Conservation (phyloP, 2,888 invertebrate genomes). For the Myopa testacea region DNA sequence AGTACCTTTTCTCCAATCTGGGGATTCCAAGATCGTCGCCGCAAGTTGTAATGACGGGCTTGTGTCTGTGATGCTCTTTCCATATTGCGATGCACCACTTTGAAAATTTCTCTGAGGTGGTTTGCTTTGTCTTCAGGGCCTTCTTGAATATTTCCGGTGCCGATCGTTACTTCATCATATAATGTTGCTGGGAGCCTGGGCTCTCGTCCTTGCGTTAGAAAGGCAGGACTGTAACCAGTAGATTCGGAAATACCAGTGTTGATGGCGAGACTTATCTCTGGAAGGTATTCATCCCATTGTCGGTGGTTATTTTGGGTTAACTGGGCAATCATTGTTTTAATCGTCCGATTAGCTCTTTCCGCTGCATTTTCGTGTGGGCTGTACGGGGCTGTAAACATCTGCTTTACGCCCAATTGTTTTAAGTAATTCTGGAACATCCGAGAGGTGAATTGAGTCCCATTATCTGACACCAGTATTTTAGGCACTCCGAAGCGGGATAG, state of each 20-base stretch:
- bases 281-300: constrained; percentile 19
- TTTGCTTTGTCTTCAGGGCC: not conserved
- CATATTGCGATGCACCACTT: not conserved
- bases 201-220: constrained; percentile 7
- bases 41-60: too few species aligned
- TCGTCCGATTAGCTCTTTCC: constrained; percentile 20
- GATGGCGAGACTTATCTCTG: constrained; percentile 15
- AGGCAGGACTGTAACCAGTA: constrained; percentile 7
- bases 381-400: constrained; percentile 1
- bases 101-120: not conserved
- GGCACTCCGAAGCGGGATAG: too few species aligned
- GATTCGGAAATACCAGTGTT: not conserved
- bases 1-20: too few species aligned
- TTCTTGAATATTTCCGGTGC: not conserved
- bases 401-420: not conserved
- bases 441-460: constrained; percentile 34
- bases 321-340: constrained; percentile 20
- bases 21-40: too few species aligned
- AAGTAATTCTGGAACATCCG: not conserved
- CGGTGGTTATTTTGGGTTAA: not conserved
- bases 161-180: not conserved
- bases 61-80: not conserved
- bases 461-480: constrained; percentile 34
- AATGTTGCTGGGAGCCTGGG: not conserved
- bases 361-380: constrained; percentile 27